Evolutionary conservation across 2,888 invertebrate species (phyloP).

Genomic region (Geotrupes spiniger): DNA sequence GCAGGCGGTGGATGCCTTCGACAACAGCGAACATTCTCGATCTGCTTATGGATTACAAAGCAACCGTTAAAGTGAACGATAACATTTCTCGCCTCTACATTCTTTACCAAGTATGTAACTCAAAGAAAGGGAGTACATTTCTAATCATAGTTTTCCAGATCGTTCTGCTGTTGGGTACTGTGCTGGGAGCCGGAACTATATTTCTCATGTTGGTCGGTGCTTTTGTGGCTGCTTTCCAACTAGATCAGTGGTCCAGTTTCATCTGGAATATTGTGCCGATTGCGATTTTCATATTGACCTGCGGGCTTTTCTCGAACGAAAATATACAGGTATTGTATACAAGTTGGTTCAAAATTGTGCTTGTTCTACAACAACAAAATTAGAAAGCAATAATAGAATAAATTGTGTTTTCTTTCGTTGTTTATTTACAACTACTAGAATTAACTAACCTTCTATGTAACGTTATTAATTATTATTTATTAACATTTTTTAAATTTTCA

Average conservation of each 20-base stretch:
- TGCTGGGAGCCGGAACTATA: constrained; percentile 80
- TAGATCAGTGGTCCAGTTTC: constrained; percentile 67
- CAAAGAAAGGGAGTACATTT: constrained; percentile 29
- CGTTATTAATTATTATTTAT: no score
- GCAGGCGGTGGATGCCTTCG: constrained; percentile 94
- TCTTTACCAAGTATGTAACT: constrained; percentile 58
- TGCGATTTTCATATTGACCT: constrained; percentile 62
- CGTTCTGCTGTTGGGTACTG: constrained; percentile 69
- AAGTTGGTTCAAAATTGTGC: background rate
- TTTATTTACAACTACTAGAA: no score
- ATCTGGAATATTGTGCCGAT: constrained; percentile 68
- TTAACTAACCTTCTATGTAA: no score
- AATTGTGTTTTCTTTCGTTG: no score
- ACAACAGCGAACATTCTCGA: constrained; percentile 95
- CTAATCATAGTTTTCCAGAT: constrained; percentile 62
- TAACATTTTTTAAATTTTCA: no score
- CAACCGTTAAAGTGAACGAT: constrained; percentile 80
- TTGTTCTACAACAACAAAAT: no score
- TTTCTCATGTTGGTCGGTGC: constrained; percentile 82
- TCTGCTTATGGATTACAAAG: constrained; percentile 72
- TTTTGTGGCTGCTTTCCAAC: constrained; percentile 72
- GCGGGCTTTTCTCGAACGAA: constrained; percentile 60
- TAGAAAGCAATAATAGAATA: no score
- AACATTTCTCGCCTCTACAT: constrained; percentile 84
- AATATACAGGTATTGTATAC: constrained; percentile 25